These are phyloP conservation scores for Cyphomyrmex costatus DNA, from an alignment of 1,140 invertebrate genomes.

Conservation along the genomic window DNA sequence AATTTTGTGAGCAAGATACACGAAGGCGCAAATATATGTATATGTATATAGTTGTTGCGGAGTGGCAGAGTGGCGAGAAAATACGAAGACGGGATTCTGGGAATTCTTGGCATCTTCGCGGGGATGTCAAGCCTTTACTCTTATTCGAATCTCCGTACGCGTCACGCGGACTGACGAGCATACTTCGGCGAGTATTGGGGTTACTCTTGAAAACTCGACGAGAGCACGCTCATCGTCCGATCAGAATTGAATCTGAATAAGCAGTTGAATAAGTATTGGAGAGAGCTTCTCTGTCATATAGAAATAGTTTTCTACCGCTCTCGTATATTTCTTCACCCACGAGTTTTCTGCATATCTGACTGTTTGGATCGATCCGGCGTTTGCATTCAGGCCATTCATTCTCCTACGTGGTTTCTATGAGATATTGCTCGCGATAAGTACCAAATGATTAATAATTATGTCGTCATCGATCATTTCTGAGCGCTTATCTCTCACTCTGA, in stretches of 20 bases:
- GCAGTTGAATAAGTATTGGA: constrained; percentile 53
- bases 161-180: constrained; percentile 26
- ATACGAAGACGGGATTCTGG: constrained; percentile 46
- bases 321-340: neutral
- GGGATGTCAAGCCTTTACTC: constrained; percentile 24
- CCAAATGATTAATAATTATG: constrained; percentile 57
- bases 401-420: constrained; percentile 17
- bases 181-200: neutral
- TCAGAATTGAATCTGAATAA: constrained; percentile 67
- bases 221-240: constrained; percentile 35
- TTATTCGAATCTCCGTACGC: constrained; percentile 49
- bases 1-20: neutral
- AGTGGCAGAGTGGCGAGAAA: neutral
- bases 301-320: constrained; percentile 41
- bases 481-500: neutral
- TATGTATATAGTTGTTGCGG: constrained; percentile 7
- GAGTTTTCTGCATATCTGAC: constrained; percentile 41
- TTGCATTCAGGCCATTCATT: constrained; percentile 35
- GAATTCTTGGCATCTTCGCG: constrained; percentile 56
- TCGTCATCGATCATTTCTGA: constrained; percentile 45
- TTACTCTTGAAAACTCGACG: constrained; percentile 9
- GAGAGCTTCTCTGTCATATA: constrained; percentile 9
- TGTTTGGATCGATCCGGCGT: constrained; percentile 26
- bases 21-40: constrained; percentile 36
- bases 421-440: constrained; percentile 50